These are phyloP conservation scores for Taxidea taxus DNA, from an alignment of 2,113 vertebrate genomes.

Conservation along the genomic window DNA sequence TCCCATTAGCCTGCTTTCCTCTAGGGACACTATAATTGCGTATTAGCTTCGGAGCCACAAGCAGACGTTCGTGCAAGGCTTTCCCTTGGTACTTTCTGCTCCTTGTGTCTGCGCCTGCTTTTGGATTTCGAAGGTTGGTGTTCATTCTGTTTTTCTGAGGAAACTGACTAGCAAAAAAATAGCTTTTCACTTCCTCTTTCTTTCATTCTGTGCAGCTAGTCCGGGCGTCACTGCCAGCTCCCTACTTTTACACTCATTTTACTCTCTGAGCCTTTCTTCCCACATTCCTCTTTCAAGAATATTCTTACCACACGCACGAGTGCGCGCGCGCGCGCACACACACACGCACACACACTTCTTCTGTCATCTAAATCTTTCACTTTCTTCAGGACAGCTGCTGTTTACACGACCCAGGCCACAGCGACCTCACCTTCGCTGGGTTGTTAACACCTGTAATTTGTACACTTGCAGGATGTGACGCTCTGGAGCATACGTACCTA, in stretches of 20 bases:
- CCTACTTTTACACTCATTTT: background rate
- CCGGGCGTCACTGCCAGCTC: too few species aligned
- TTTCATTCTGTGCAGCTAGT: background rate
- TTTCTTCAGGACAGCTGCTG: background rate
- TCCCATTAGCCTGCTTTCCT: background rate
- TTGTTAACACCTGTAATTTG: background rate
- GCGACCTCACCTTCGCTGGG: background rate
- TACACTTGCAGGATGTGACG: fast-evolving
- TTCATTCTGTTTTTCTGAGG: background rate
- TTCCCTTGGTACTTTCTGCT: background rate
- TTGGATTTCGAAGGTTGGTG: fast-evolving
- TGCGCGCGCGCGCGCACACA: fast-evolving
- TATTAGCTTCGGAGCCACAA: background rate
- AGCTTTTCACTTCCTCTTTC: background rate
- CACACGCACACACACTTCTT: background rate
- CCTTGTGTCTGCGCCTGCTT: background rate
- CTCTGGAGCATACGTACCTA: too few species aligned
- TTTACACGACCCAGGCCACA: background rate
- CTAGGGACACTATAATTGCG: too few species aligned
- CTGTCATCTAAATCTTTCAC: too few species aligned
- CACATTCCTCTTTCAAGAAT: background rate
- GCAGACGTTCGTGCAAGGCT: background rate
- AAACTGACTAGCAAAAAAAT: background rate
- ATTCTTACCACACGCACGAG: background rate
- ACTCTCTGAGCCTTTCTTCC: background rate